Conservation (phyloP, 30 jellyfish, hydroid and myxozoan species). For the Hydra vulgaris region DNA sequence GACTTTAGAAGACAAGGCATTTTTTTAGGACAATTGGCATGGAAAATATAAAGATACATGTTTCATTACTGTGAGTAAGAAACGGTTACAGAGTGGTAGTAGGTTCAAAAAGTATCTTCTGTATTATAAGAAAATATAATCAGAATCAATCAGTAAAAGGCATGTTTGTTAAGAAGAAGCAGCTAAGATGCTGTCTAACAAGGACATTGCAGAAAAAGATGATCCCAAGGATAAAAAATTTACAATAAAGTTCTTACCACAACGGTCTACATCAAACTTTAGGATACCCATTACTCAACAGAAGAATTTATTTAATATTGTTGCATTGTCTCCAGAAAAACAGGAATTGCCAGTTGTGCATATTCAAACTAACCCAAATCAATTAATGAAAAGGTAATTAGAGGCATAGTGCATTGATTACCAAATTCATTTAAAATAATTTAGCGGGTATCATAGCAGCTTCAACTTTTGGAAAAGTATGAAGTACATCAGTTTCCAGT, state of each 20-base stretch:
- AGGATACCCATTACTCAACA: background rate
- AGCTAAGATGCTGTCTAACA: background rate
- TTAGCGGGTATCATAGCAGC: background rate
- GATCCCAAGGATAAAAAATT: background rate
- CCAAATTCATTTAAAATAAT: background rate
- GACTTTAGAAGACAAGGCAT: background rate
- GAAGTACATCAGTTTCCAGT: background rate
- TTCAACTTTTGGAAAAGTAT: background rate
- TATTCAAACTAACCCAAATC: background rate
- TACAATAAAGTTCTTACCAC: background rate
- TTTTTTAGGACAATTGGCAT: background rate
- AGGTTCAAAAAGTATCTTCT: background rate
- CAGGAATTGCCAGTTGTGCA: background rate
- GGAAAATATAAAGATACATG: background rate
- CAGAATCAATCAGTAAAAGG: background rate
- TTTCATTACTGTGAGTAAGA: background rate
- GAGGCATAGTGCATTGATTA: background rate
- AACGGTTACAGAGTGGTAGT: background rate
- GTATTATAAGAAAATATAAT: background rate
- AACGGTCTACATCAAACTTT: background rate
- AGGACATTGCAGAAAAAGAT: background rate
- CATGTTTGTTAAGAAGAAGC: background rate
- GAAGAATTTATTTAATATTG: background rate
- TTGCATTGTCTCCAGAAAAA: too few species aligned
- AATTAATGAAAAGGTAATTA: background rate